phyloP scores from a whole-genome alignment of 2,113 vertebrate genomes.

The Noctilio leporinus region DNA sequence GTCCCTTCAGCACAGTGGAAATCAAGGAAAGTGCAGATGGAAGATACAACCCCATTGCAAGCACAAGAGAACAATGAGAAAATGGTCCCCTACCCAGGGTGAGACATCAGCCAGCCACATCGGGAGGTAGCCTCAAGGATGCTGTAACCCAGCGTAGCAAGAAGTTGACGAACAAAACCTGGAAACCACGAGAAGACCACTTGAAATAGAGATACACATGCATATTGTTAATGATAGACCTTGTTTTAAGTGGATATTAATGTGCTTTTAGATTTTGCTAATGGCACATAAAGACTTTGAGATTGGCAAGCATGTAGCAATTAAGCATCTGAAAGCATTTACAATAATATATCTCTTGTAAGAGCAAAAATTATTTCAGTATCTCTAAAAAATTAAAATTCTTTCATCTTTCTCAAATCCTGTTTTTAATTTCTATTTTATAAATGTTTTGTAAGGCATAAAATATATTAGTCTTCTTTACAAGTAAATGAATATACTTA shows the following conservation, averaged over 20 bases:
- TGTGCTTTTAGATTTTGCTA: background rate
- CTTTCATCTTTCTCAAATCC: background rate
- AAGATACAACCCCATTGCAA: background rate
- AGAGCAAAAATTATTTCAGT: background rate
- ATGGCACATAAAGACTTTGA: background rate
- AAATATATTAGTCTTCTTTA: background rate
- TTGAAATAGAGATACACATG: background rate
- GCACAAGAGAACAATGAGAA: background rate
- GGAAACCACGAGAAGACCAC: background rate
- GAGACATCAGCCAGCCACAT: background rate
- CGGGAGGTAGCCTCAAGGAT: background rate
- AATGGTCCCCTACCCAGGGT: background rate
- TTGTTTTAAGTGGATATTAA: background rate
- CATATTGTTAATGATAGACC: background rate
- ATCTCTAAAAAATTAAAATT: background rate
- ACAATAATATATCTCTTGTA: background rate
- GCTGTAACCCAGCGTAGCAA: background rate
- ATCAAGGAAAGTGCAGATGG: background rate
- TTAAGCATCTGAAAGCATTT: background rate
- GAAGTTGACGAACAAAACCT: background rate
- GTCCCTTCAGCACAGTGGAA: background rate
- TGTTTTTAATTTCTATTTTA: conserved; percentile 12
- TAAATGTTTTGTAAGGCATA: background rate
- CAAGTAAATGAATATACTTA: background rate
- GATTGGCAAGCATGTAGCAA: background rate